Base-by-base conservation (phyloP, 1,140 invertebrate genomes). In the Sipha flava region DNA sequence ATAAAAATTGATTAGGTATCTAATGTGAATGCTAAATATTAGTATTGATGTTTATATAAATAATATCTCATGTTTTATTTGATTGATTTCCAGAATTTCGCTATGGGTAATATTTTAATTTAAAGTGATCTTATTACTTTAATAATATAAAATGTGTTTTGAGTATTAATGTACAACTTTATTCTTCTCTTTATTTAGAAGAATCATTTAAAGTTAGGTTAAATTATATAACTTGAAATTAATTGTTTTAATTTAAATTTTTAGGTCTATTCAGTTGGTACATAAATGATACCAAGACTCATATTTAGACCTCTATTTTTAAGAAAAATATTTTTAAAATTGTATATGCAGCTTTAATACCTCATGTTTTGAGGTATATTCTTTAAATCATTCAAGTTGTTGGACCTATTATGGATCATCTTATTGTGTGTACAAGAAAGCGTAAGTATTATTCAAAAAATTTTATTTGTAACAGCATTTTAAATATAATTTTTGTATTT, bases 221-320 rank as follows among this genome's bases (percentile, higher is more conserved):
- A 37, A 14, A 16, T 68, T 23, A n/a, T n/a, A n/a, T n/a, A n/a
- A n/a, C n/a, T n/a, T n/a, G n/a, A n/a, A 23, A 23, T 70, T 29
- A 12, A 23, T 29, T 9, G 12, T 47, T n/a, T 64, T 21, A 9
- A 21, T n/a, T 40, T 66, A 9, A 47, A 29, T 47, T 79, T 79
- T n/a, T 18, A 79, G 77, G 59, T 47, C 45, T 66, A 64, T 47
- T 64, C 68, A 62, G 49, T 80, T 80, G 80, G 80, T 80, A 80
- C 26, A 23, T 57, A 77, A 64, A 75, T 80, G 68, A 77, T 80
- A 80, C 80, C 80, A 80, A 80, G 18, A 57, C 73, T 43, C 40
- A 57, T 23, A 37, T 54, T 37, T 75, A 77, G 72, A 77, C 31
- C 18, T 54, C 49, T 43, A 57, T 6, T 57, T 40, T 57, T 40